phyloP scores from a whole-genome alignment of 1,140 invertebrate genomes.

The Tyrophagus putrescentiae region DNA sequence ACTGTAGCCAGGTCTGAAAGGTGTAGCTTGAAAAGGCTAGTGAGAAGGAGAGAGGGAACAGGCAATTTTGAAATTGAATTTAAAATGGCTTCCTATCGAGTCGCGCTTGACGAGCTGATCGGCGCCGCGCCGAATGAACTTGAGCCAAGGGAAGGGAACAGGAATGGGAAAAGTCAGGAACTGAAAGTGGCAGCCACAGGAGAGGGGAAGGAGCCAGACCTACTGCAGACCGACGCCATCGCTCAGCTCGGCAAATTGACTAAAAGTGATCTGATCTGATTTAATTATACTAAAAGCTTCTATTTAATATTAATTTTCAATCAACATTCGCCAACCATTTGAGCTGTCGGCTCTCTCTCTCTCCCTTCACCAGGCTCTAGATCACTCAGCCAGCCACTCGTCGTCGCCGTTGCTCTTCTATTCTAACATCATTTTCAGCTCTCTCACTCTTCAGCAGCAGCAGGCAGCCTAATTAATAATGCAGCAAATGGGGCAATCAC shows the following conservation, averaged over 20 bases:
- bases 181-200: too few species aligned
- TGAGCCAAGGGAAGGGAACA: too few species aligned
- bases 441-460: background rate
- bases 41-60: too few species aligned
- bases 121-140: background rate
- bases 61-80: slow-evolving; percentile 12
- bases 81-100: background rate
- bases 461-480: slow-evolving; percentile 7
- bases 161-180: too few species aligned
- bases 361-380: too few species aligned
- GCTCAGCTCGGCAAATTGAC: background rate
- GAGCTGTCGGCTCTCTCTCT: background rate
- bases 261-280: background rate
- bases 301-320: slow-evolving; percentile 17
- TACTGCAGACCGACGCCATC: background rate
- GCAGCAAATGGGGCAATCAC: slow-evolving; percentile 1
- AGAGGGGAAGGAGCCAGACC: background rate
- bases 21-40: too few species aligned
- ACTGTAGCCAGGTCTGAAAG: too few species aligned
- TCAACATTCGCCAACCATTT: slow-evolving; percentile 9
- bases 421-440: too few species aligned
- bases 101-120: background rate
- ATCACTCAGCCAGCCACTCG: too few species aligned
- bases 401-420: too few species aligned
- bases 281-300: slow-evolving; percentile 14